These are phyloP conservation scores for Cryptus viduatorius DNA, from an alignment of 2,888 invertebrate genomes.

Conservation along the genomic window DNA sequence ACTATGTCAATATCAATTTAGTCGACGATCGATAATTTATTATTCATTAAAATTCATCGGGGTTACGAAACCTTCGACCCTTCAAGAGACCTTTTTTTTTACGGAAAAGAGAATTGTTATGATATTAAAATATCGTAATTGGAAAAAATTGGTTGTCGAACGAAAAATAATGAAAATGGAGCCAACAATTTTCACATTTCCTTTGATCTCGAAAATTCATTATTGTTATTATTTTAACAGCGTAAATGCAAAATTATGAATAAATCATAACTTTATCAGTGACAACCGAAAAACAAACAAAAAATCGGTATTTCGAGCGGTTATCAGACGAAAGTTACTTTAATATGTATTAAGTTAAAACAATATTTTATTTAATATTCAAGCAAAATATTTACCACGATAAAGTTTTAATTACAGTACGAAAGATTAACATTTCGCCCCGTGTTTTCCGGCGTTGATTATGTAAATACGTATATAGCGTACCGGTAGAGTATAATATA, in stretches of 20 bases:
- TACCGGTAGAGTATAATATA: slow-evolving; percentile 14
- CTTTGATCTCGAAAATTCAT: too few relatives aligned
- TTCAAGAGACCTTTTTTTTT: not conserved
- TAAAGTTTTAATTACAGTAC: slow-evolving; percentile 36
- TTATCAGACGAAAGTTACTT: not conserved
- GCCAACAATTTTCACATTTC: too few relatives aligned
- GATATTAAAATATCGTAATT: too few relatives aligned
- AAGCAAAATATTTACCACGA: slow-evolving; percentile 5
- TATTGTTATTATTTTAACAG: too few relatives aligned
- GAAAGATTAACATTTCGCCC: slow-evolving; percentile 22
- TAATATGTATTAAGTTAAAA: slow-evolving; percentile 3
- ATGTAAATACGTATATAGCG: slow-evolving; percentile 7
- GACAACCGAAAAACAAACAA: not conserved
- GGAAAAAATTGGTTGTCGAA: too few relatives aligned
- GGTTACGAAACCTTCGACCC: not conserved
- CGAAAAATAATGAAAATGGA: too few relatives aligned
- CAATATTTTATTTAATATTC: slow-evolving; percentile 13
- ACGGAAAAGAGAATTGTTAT: not conserved
- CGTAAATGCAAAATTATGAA: not conserved
- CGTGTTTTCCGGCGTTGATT: not conserved
- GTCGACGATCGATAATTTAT: not conserved
- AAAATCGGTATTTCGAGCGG: not conserved
- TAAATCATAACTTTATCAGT: not conserved
- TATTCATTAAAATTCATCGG: not conserved
- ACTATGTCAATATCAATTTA: not conserved